Evolutionary conservation across 2,797 vertebrate genomes (phyloP), one percentile per base, ranked within the genome.

Genomic region (Babyrousa celebensis): DNA sequence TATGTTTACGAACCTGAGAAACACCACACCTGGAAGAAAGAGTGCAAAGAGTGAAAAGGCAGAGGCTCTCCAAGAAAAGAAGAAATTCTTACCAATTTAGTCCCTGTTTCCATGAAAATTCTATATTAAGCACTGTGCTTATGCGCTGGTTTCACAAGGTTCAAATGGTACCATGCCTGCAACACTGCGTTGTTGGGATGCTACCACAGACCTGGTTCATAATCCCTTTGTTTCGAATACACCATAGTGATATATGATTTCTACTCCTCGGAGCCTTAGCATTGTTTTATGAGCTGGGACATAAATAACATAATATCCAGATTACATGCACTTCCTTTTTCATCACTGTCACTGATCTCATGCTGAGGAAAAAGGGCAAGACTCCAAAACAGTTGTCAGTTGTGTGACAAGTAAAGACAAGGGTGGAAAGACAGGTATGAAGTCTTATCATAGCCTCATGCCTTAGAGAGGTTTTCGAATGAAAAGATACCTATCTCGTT

Each of bases 1-100:
- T 36, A 36, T 11, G 15, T 67, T 74, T 75, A 90, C 68, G 88
- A 94, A 36, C 6, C 18, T 88, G 43, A 96, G 74, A 92, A 92
- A 95, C 86, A 62, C 12, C 63, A 86, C 29, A 63, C 32, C 63
- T 89, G 15, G 78, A 54, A 68, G 5, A 87, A 86, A 91, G 80
- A 95, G 56, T 40, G 20, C 7, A 68, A 90, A 63, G 21, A 75
- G 43, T 87, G 71, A 75, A 85, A 86, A 94, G 16, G 11, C 40
- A 95, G 36, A 12, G 36, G 7, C 32, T 79, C 18, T 54, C n/a
- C 17, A 92, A 43, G 23, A 88, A 91, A 90, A 48, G 40, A 82
- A 85, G 36, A 80, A 60, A 62, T 70, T 12, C 21, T 56, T 91
- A 65, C 67, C 77, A 40, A 77, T n/a, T 11, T 75, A 32, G 27